Evolutionary conservation across 2,113 vertebrate genomes (phyloP).

Genomic region (Barnardius zonarius): DNA sequence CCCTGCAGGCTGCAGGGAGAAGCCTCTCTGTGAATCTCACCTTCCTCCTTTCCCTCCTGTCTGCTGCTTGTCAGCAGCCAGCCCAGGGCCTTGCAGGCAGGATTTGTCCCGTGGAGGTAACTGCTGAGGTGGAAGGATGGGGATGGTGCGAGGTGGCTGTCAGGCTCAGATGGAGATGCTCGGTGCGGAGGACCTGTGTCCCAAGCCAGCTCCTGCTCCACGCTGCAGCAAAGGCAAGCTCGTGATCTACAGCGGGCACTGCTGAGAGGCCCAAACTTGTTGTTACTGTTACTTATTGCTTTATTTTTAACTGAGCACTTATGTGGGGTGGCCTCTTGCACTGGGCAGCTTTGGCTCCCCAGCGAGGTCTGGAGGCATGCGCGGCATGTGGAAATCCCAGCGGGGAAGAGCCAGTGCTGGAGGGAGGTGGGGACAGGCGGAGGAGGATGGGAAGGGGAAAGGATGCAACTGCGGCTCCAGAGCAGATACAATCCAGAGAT

Average conservation of each 20-base stretch:
- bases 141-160: background rate
- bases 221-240: background rate
- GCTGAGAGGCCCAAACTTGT: background rate
- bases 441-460: background rate
- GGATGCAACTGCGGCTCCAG: background rate
- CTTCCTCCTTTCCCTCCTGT: background rate
- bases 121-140: background rate
- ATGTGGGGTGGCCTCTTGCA: background rate
- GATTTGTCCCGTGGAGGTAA: background rate
- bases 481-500: background rate
- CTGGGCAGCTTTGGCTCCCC: background rate
- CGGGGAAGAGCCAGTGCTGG: accelerated
- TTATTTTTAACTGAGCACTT: background rate
- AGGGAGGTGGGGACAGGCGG: background rate
- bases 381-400: background rate
- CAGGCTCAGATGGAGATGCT: background rate
- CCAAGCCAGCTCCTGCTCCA: background rate
- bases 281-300: background rate
- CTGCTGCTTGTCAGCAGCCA: background rate
- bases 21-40: background rate
- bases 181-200: background rate
- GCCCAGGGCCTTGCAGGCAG: background rate
- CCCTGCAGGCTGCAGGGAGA: background rate
- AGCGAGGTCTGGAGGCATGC: background rate
- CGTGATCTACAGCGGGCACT: accelerated